Conservation (phyloP, 1,140 invertebrate genomes). For the Globodera rostochiensis region DNA sequence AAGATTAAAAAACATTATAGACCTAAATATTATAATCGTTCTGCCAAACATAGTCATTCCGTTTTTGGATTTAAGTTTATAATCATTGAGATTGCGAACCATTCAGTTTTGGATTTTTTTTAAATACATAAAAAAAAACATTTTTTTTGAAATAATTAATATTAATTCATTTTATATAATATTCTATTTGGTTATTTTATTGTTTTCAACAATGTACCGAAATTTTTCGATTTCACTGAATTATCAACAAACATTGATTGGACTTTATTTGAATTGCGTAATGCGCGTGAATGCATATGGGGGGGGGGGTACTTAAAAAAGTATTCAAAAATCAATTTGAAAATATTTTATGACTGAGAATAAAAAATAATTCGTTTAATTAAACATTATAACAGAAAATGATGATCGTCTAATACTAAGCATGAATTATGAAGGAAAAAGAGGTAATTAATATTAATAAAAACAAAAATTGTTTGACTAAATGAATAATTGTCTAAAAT, state of each 20-base stretch:
- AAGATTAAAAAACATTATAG: neutral
- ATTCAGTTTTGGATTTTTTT: too few relatives aligned
- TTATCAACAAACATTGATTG: too few relatives aligned
- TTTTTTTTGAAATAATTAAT: too few relatives aligned
- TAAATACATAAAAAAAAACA: too few relatives aligned
- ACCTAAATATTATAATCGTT: neutral
- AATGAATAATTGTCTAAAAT: too few relatives aligned
- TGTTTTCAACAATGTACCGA: too few relatives aligned
- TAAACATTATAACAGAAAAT: neutral
- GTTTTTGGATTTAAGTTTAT: too few relatives aligned
- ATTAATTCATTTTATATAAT: neutral
- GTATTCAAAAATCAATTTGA: neutral
- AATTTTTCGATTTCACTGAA: too few relatives aligned
- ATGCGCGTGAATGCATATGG: too few relatives aligned
- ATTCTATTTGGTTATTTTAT: neutral
- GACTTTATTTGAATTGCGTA: neutral
- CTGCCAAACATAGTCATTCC: neutral
- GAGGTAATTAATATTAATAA: neutral
- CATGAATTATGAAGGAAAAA: neutral
- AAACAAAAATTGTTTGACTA: neutral
- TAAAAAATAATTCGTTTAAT: neutral
- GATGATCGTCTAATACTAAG: neutral
- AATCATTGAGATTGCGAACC: too few relatives aligned
- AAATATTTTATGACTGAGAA: neutral
- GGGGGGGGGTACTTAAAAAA: neutral